Percentiles rank a stretch among this genome's conserved stretches.
These are phyloP conservation scores for Pseudoips prasinana DNA, from an alignment of 2,888 invertebrate species.

Conservation along the genomic window DNA sequence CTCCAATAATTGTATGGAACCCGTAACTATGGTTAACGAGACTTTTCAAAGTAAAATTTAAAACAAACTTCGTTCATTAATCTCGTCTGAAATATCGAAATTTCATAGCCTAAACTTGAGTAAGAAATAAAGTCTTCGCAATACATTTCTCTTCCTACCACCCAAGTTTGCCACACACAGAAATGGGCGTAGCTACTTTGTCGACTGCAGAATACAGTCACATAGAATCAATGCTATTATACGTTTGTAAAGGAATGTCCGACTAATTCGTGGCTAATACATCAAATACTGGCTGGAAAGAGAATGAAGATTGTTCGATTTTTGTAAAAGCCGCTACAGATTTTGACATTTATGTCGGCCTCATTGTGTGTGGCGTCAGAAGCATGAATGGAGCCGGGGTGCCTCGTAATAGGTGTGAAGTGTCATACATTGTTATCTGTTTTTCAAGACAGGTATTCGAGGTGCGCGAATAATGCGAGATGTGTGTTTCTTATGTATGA, in stretches of 20 bases:
- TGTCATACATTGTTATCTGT: slow-evolving; percentile 62
- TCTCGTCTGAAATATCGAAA: slow-evolving; percentile 22
- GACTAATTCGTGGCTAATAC: slow-evolving; percentile 78
- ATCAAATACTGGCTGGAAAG: slow-evolving; percentile 63
- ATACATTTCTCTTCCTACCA: slow-evolving; percentile 39
- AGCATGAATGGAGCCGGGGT: slow-evolving; percentile 66
- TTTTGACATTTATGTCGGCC: slow-evolving; percentile 74
- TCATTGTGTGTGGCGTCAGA: slow-evolving; percentile 76
- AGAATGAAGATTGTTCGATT: slow-evolving; percentile 64
- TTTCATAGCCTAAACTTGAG: background rate
- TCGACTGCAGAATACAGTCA: slow-evolving; percentile 63
- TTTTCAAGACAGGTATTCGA: slow-evolving; percentile 57
- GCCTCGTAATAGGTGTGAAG: slow-evolving; percentile 79
- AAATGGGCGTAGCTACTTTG: slow-evolving; percentile 73
- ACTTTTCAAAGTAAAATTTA: slow-evolving; percentile 28
- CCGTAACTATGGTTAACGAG: slow-evolving; percentile 40
- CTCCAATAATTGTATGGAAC: too few relatives aligned
- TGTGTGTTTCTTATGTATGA: slow-evolving; percentile 37
- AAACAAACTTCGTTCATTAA: slow-evolving; percentile 37
- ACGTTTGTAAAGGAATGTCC: slow-evolving; percentile 58
- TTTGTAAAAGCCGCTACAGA: slow-evolving; percentile 59
- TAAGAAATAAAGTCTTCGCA: background rate
- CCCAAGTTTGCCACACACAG: slow-evolving; percentile 75
- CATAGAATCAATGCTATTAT: slow-evolving; percentile 57
- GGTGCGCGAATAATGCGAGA: slow-evolving; percentile 46